These are phyloP conservation scores for Sinopyrophorus schimmeli DNA, from an alignment of 2,888 invertebrate species.

Conservation along the genomic window DNA sequence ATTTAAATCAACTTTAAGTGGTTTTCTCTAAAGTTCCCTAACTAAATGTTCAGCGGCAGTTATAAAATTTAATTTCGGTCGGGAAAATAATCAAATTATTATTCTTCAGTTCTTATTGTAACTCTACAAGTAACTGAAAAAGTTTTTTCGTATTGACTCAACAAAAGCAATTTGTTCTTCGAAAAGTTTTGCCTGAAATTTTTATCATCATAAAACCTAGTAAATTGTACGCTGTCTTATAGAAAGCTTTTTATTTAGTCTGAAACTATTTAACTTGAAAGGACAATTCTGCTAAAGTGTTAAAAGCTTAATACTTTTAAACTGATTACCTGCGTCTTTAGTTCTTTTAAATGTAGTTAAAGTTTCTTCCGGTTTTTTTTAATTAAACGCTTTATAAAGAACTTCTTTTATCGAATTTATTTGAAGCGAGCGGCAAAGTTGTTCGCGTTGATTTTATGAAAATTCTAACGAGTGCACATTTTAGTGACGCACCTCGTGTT, in stretches of 20 bases:
- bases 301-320: too few species aligned
- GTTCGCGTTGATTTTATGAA: too few species aligned
- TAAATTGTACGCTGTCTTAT: conserved; percentile 26
- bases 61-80: conserved; percentile 6
- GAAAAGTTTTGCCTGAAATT: conserved; percentile 26
- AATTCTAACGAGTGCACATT: too few species aligned
- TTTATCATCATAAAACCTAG: conserved; percentile 28
- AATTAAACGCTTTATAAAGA: too few species aligned
- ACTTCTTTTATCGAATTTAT: too few species aligned
- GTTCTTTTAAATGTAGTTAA: too few species aligned
- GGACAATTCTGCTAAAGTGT: too few species aligned
- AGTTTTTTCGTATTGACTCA: conserved; percentile 29
- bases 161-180: conserved; percentile 27
- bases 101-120: conserved; percentile 23
- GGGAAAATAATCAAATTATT: conserved; percentile 23
- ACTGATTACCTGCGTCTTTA: too few species aligned
- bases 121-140: conserved; percentile 24
- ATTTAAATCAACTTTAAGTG: not conserved
- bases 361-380: too few species aligned
- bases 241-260: conserved; percentile 19
- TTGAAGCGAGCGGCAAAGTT: too few species aligned
- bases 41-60: not conserved
- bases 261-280: too few species aligned
- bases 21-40: not conserved
- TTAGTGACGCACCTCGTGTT: too few species aligned